Evolutionary conservation across 2,888 invertebrate species (phyloP).

Genomic region (Morinoia aosen): DNA sequence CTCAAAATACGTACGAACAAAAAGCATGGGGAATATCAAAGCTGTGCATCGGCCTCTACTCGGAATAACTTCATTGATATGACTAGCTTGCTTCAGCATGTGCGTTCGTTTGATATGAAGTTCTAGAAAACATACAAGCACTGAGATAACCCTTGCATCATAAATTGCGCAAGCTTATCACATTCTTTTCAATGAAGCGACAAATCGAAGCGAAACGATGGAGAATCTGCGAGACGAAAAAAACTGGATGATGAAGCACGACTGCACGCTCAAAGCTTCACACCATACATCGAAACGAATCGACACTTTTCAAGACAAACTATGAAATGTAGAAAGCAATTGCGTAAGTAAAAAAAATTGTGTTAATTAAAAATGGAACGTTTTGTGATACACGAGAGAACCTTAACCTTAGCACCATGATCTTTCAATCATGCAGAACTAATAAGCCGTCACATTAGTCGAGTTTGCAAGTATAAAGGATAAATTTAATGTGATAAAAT

Average conservation of each 20-base stretch:
- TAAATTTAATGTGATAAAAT: background rate
- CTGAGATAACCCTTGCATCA: background rate
- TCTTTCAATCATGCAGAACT: background rate
- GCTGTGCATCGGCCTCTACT: background rate
- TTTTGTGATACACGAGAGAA: background rate
- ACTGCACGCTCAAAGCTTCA: background rate
- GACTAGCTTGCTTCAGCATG: slow-evolving; percentile 17
- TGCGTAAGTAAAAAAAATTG: background rate
- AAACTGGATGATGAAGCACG: background rate
- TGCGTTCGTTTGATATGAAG: slow-evolving; percentile 3
- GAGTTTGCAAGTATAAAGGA: background rate
- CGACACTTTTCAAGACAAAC: background rate
- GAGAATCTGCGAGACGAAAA: background rate
- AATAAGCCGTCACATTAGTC: background rate
- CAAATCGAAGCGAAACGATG: background rate
- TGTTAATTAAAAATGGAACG: no score
- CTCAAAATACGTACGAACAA: background rate
- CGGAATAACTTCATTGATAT: background rate
- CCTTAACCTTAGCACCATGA: background rate
- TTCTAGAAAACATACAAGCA: background rate
- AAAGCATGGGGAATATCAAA: background rate
- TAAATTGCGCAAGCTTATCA: background rate
- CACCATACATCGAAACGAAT: background rate
- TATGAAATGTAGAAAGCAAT: background rate
- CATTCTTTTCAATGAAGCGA: background rate